A percentile compares a stretch with the other conserved stretches of the same genome.
Evolutionary conservation across 2,113 vertebrate genomes (phyloP).

Genomic region (Sturnus vulgaris): DNA sequence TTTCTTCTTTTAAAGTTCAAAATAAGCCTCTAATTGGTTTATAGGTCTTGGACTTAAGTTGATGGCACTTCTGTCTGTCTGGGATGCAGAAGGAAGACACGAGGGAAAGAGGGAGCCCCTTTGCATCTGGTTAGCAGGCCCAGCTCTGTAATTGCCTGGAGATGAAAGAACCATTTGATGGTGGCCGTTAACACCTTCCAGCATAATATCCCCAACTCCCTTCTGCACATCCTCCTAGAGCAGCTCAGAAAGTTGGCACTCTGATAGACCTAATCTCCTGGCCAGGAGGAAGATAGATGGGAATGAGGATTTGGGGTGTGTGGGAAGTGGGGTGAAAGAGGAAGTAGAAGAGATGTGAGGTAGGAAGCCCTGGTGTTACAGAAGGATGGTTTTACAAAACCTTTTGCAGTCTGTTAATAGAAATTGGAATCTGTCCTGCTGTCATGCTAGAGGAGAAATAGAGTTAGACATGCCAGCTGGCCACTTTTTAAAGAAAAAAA

Average conservation of each 20-base stretch:
- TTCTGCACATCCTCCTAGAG: neutral
- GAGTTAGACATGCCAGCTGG: neutral
- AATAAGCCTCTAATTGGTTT: conserved; percentile 10
- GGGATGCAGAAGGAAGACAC: conserved; percentile 8
- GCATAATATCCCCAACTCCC: neutral
- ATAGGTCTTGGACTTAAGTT: neutral
- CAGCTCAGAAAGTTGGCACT: neutral
- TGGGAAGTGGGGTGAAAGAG: neutral
- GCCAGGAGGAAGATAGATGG: neutral
- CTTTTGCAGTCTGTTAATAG: neutral
- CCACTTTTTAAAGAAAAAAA: neutral
- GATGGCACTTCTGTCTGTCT: conserved; percentile 9
- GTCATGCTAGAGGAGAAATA: neutral
- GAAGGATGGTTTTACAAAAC: neutral
- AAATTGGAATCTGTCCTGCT: neutral
- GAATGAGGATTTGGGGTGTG: neutral
- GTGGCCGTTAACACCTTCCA: conserved; percentile 32
- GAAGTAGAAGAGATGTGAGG: neutral
- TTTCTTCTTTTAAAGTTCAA: neutral
- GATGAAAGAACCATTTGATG: conserved; percentile 54
- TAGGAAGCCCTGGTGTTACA: neutral
- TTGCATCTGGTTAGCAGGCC: conserved; percentile 57
- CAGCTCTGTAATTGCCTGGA: conserved; percentile 14
- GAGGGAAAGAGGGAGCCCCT: neutral
- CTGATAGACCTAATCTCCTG: rapidly evolving